phyloP scores from a whole-genome alignment of 1,140 invertebrate species.

The Oryzaephilus surinamensis region DNA sequence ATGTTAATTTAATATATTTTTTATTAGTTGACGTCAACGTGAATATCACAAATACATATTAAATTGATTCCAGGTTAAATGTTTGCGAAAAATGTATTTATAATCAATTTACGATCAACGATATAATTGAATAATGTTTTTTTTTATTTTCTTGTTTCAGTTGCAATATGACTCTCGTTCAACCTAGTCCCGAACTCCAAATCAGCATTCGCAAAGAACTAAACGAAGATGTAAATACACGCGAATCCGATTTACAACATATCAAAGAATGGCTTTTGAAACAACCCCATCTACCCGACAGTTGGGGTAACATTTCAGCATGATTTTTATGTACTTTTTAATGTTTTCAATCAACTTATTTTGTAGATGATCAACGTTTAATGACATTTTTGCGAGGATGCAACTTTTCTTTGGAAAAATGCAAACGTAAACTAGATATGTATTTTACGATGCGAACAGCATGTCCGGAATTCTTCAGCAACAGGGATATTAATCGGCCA shows the following conservation, averaged over 20 bases:
- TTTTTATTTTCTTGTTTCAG: constrained; percentile 1
- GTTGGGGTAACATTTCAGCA: constrained; percentile 45
- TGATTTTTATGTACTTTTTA: background rate
- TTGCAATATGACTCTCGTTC: constrained; percentile 56
- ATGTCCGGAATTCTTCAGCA: constrained; percentile 70
- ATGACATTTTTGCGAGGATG: constrained; percentile 70
- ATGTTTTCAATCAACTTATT: background rate
- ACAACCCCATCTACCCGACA: constrained; percentile 63
- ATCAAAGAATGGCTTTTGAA: constrained; percentile 67
- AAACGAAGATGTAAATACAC: constrained; percentile 57
- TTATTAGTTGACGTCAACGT: too few relatives aligned
- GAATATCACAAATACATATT: too few relatives aligned
- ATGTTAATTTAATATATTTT: too few relatives aligned
- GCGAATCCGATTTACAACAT: constrained; percentile 51
- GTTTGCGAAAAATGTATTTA: too few relatives aligned
- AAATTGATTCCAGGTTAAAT: too few relatives aligned
- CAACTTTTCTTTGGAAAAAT: constrained; percentile 73
- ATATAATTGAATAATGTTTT: background rate
- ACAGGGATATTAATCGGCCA: constrained; percentile 58
- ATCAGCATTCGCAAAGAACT: constrained; percentile 61
- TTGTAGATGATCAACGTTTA: constrained; percentile 57
- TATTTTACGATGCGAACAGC: constrained; percentile 70
- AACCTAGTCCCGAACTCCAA: constrained; percentile 62
- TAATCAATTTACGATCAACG: constrained; percentile 4
- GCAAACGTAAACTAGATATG: constrained; percentile 69